Evolutionary conservation across 1,140 invertebrate genomes (phyloP).

Genomic region (Melanaphis sacchari): DNA sequence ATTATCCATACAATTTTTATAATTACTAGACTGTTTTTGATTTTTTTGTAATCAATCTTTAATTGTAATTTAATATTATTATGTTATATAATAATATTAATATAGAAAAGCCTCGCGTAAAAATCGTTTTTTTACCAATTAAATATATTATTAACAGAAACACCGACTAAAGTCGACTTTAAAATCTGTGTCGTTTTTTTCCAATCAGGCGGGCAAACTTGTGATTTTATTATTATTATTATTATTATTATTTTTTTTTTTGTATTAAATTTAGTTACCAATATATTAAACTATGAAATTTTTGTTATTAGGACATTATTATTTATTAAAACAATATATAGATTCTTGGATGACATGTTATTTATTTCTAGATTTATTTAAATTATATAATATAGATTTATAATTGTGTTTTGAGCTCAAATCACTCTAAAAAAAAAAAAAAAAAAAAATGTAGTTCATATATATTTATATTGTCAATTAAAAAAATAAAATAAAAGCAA

Average conservation of each 20-base stretch:
- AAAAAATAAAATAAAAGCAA: slow-evolving; percentile 33
- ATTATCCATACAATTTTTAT: slow-evolving; percentile 23
- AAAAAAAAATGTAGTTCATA: slow-evolving; percentile 27
- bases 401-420: slow-evolving; percentile 46
- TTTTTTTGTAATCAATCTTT: slow-evolving; percentile 9
- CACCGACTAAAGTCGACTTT: background rate
- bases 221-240: slow-evolving; percentile 37
- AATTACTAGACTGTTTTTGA: slow-evolving; percentile 25
- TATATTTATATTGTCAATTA: slow-evolving; percentile 46
- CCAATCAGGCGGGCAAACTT: slow-evolving; percentile 16
- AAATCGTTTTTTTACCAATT: slow-evolving; percentile 23
- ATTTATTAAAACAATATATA: slow-evolving; percentile 50
- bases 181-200: slow-evolving; percentile 3
- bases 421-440: background rate
- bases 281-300: slow-evolving; percentile 26
- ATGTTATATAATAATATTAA: background rate
- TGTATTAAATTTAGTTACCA: slow-evolving; percentile 55
- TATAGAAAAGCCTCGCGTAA: slow-evolving; percentile 3
- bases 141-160: background rate
- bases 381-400: slow-evolving; percentile 25
- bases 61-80: slow-evolving; percentile 8
- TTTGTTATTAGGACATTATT: slow-evolving; percentile 42
- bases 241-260: slow-evolving; percentile 17
- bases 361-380: slow-evolving; percentile 57
- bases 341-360: slow-evolving; percentile 51